Conservation (phyloP, 1,140 invertebrate species). For the Goniozus legneri region DNA sequence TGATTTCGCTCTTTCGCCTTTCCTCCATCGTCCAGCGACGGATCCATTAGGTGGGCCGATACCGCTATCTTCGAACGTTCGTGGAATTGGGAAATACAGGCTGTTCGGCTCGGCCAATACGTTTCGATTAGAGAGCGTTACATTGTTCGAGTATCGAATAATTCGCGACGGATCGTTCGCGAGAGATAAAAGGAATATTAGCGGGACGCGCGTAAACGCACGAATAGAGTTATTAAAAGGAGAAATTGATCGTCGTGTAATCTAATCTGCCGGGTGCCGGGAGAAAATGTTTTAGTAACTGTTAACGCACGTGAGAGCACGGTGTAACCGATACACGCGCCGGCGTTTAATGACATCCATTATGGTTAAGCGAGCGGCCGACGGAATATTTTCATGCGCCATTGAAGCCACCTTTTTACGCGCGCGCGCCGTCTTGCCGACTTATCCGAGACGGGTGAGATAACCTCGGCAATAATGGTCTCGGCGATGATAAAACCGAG, state of each 20-base stretch:
- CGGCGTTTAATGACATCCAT: background rate
- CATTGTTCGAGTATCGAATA: too few species aligned
- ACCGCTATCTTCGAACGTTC: background rate
- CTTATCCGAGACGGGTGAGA: too few species aligned
- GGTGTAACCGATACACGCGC: background rate
- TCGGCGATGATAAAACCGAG: too few species aligned
- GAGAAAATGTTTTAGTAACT: background rate
- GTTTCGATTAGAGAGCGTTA: too few species aligned
- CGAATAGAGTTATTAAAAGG: background rate
- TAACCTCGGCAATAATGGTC: too few species aligned
- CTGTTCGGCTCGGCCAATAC: too few species aligned
- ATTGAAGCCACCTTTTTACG: too few species aligned
- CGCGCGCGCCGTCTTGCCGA: too few species aligned
- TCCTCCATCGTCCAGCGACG: slow-evolving; percentile 3
- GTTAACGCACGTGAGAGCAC: background rate
- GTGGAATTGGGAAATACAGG: too few species aligned
- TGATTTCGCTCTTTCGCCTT: background rate
- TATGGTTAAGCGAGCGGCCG: background rate
- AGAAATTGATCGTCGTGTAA: background rate
- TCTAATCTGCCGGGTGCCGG: background rate
- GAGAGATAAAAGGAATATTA: too few species aligned
- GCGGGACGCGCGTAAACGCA: background rate
- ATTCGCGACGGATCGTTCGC: too few species aligned
- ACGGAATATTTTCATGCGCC: too few species aligned
- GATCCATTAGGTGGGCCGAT: slow-evolving; percentile 9